Percentiles rank a stretch among this genome's conserved stretches.
Conservation (phyloP, 2,113 vertebrate species). For the Pseudopodoces humilis region DNA sequence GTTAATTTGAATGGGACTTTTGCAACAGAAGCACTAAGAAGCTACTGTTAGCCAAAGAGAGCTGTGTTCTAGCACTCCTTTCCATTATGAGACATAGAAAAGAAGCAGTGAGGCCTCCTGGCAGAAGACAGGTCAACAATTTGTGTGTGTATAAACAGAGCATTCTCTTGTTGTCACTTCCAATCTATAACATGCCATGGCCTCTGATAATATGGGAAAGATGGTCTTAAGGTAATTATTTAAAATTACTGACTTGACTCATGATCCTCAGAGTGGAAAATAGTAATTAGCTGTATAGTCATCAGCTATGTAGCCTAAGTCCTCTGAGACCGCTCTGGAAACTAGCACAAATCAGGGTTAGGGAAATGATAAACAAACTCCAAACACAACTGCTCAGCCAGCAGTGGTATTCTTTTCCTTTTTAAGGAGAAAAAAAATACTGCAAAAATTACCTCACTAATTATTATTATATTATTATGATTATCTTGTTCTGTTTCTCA, state of each 20-base stretch:
- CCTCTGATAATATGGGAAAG: not conserved
- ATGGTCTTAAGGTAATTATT: not conserved
- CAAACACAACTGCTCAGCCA: not conserved
- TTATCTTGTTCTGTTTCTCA: not conserved
- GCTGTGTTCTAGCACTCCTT: not conserved
- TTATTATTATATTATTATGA: too few relatives aligned
- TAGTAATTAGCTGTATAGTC: not conserved
- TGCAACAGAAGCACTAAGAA: not conserved
- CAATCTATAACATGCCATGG: not conserved
- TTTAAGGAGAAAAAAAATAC: not conserved
- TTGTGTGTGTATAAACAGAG: not conserved
- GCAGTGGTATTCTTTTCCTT: not conserved
- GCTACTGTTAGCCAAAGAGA: not conserved
- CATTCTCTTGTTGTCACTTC: not conserved
- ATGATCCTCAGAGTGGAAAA: not conserved
- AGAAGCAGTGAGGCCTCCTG: not conserved
- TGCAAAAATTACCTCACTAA: not conserved
- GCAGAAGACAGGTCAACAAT: not conserved
- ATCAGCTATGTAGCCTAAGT: not conserved
- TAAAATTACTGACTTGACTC: not conserved
- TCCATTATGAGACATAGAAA: not conserved
- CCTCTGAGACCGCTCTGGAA: not conserved
- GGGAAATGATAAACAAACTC: not conserved
- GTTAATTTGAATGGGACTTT: not conserved
- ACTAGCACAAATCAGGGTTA: not conserved